Percentiles rank a stretch among this genome's conserved stretches.
These are phyloP conservation scores for Megatriorchis doriae DNA, from an alignment of 2,113 vertebrate species.

Conservation along the genomic window DNA sequence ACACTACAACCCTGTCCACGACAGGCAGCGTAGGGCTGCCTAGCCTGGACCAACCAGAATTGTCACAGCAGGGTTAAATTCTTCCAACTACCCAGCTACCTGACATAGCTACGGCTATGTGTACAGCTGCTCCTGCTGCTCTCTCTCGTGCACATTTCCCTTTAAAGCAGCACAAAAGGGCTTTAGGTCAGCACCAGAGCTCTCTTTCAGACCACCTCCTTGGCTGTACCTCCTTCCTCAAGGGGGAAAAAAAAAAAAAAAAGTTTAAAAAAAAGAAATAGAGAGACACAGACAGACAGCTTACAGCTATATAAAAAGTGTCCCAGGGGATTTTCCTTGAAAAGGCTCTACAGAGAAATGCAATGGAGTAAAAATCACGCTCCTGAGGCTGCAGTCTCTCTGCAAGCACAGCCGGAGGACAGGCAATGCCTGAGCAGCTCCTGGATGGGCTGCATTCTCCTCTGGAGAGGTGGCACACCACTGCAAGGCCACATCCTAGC, in stretches of 20 bases:
- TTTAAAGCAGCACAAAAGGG: background rate
- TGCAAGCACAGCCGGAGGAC: background rate
- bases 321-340: background rate
- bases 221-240: background rate
- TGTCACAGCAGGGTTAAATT: background rate
- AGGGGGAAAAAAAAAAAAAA: background rate
- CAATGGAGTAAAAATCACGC: background rate
- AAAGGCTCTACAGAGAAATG: background rate
- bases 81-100: background rate
- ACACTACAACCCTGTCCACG: background rate
- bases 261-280: background rate
- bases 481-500: background rate
- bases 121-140: background rate
- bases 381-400: background rate
- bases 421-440: background rate
- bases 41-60: background rate
- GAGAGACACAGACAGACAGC: background rate
- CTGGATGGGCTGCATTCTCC: background rate
- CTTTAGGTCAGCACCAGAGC: background rate
- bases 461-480: background rate
- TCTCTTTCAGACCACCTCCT: background rate
- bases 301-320: background rate
- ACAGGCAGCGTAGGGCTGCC: fast-evolving
- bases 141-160: background rate
- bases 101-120: background rate